Evolutionary conservation across 2,797 vertebrate genomes (phyloP).

Genomic region (Miichthys miiuy): DNA sequence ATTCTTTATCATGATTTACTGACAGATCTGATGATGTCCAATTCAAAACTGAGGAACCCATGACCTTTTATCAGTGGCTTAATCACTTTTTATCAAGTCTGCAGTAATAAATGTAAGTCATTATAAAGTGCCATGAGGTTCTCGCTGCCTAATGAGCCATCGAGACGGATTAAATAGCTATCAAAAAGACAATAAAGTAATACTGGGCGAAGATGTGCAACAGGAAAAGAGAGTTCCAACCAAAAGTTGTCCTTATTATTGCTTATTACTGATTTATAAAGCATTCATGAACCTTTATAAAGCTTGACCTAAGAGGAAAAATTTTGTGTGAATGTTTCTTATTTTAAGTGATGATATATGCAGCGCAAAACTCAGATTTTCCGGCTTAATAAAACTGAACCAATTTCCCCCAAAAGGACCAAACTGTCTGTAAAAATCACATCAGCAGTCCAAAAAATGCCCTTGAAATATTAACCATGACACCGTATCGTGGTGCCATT

Average conservation of each 20-base stretch:
- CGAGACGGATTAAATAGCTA: slow-evolving; percentile 3
- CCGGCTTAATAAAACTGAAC: not conserved
- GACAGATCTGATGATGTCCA: not conserved
- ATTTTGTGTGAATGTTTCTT: not conserved
- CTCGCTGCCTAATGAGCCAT: slow-evolving; percentile 24
- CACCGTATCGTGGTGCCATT: not conserved
- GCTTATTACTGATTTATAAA: not conserved
- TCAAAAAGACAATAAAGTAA: not conserved
- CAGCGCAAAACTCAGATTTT: not conserved
- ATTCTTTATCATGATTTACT: not conserved
- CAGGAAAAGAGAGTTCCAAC: not conserved
- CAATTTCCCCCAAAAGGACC: not conserved
- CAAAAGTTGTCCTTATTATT: not conserved
- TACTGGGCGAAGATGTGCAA: not conserved
- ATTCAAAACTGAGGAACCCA: slow-evolving; percentile 8
- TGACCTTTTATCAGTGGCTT: slow-evolving; percentile 1
- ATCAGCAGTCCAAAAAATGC: not conserved
- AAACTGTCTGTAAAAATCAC: slow-evolving; percentile 3
- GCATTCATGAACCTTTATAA: not conserved
- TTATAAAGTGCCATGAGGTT: slow-evolving; percentile 6
- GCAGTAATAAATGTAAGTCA: slow-evolving; percentile 2
- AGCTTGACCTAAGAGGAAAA: not conserved
- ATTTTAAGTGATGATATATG: not conserved
- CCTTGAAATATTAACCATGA: slow-evolving; percentile 9
- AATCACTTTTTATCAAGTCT: slow-evolving; percentile 18